These are phyloP conservation scores for Drosophila neotestacea DNA, from an alignment of 2,888 invertebrate species.

Conservation along the genomic window DNA sequence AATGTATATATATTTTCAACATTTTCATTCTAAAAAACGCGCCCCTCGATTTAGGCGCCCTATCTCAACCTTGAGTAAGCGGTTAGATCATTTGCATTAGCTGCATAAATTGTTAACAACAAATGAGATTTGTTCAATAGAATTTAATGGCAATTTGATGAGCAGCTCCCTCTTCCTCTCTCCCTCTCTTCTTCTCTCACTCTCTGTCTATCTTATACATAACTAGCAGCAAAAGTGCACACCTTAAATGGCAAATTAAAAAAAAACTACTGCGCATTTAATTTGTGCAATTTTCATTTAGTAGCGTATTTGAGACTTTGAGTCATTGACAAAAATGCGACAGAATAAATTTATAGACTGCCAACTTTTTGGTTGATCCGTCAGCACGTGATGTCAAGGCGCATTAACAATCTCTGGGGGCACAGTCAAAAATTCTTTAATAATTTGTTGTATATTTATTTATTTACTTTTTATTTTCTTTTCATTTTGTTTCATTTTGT, in stretches of 20 bases:
- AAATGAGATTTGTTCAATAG: constrained; percentile 24
- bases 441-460: constrained; percentile 30
- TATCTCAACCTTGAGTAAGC: constrained; percentile 34
- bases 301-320: constrained; percentile 11
- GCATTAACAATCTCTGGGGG: constrained; percentile 32
- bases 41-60: constrained; percentile 30
- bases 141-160: constrained; percentile 27
- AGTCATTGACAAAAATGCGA: constrained; percentile 35
- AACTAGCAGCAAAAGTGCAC: constrained; percentile 27
- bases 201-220: neutral
- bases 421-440: constrained; percentile 27
- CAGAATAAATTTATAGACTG: constrained; percentile 22
- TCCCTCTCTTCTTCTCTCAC: neutral
- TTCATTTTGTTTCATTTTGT: constrained; percentile 19
- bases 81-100: constrained; percentile 32
- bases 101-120: constrained; percentile 36
- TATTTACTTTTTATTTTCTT: constrained; percentile 36
- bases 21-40: constrained; percentile 7
- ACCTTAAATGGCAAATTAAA: constrained; percentile 76
- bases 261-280: constrained; percentile 64
- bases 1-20: constrained; percentile 8
- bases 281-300: constrained; percentile 53
- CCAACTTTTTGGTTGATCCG: constrained; percentile 27
- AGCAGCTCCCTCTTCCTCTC: neutral
- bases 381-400: constrained; percentile 38